Percentiles rank a stretch among this genome's conserved stretches.
Conservation (phyloP, 2,113 vertebrate species). For the Alligator sinensis region DNA sequence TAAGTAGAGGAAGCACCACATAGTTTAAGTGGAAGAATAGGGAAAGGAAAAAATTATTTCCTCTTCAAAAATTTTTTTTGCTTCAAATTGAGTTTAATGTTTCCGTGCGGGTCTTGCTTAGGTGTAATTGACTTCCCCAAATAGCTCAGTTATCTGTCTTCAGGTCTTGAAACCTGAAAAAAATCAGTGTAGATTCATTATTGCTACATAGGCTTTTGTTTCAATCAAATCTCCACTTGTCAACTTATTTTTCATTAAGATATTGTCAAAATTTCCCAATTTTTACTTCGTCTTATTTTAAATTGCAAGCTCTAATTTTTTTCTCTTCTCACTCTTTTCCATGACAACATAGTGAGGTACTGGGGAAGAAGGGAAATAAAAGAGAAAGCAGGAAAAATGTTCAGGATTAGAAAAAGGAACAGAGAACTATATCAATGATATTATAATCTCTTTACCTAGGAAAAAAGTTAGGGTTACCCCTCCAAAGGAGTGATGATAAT, state of each 20-base stretch:
- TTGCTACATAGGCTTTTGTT: conserved; percentile 32
- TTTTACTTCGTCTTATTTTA: conserved; percentile 54
- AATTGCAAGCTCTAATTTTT: conserved; percentile 52
- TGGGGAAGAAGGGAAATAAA: conserved; percentile 36
- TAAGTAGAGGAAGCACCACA: neutral
- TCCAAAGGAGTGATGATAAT: neutral
- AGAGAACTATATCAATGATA: neutral
- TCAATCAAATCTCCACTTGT: neutral
- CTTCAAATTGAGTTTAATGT: neutral
- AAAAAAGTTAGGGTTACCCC: neutral
- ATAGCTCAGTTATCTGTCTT: neutral
- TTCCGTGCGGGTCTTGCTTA: conserved; percentile 26
- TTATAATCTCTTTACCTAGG: neutral
- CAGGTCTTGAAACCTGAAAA: neutral
- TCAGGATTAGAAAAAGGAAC: conserved; percentile 4
- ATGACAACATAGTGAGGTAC: conserved; percentile 36
- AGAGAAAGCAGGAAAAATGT: neutral
- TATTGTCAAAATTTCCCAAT: conserved; percentile 34
- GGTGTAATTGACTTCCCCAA: conserved; percentile 20
- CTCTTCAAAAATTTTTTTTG: neutral
- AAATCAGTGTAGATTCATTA: neutral
- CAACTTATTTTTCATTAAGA: conserved; percentile 47
- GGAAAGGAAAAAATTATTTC: neutral
- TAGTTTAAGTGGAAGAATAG: neutral
- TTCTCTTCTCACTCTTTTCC: conserved; percentile 45